These are phyloP conservation scores for Colostygia pectinataria DNA, from an alignment of 2,888 invertebrate species.

Conservation along the genomic window DNA sequence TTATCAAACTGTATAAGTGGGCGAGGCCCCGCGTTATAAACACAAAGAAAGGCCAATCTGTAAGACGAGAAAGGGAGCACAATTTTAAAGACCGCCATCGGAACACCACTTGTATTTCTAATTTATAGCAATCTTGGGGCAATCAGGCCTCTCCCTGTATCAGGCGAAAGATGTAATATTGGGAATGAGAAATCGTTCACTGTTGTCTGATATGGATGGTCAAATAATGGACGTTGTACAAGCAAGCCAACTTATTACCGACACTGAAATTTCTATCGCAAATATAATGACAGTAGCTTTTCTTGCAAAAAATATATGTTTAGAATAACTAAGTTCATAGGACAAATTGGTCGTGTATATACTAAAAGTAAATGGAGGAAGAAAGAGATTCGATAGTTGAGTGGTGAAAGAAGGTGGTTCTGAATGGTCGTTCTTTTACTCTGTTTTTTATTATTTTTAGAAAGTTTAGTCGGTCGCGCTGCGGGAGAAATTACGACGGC, in stretches of 20 bases:
- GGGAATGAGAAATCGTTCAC: conserved; percentile 70
- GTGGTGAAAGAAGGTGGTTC: conserved; percentile 79
- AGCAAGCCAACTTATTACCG: conserved; percentile 48
- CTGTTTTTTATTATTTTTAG: conserved; percentile 76
- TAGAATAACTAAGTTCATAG: too few species aligned
- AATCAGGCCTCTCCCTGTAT: conserved; percentile 73
- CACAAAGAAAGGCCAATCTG: conserved; percentile 78
- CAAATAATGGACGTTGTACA: conserved; percentile 50
- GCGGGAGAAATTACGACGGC: conserved; percentile 76
- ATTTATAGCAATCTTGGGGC: conserved; percentile 78
- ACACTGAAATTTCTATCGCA: conserved; percentile 43
- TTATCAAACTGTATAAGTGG: conserved; percentile 40
- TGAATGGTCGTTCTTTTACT: conserved; percentile 76
- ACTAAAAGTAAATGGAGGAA: conserved; percentile 47
- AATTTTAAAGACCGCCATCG: conserved; percentile 75
- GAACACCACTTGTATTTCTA: conserved; percentile 72
- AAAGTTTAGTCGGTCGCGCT: conserved; percentile 77
- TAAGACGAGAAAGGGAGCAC: conserved; percentile 78
- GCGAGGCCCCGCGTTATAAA: conserved; percentile 52
- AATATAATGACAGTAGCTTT: conserved; percentile 44
- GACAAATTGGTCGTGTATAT: not conserved
- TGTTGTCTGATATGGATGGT: conserved; percentile 53
- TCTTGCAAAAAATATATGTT: conserved; percentile 32
- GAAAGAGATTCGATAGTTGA: conserved; percentile 66
- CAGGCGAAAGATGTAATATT: conserved; percentile 71